A percentile compares a stretch with the other conserved stretches of the same genome.
phyloP scores from a whole-genome alignment of 2,797 vertebrate species.

The Enteromius treurensis region DNA sequence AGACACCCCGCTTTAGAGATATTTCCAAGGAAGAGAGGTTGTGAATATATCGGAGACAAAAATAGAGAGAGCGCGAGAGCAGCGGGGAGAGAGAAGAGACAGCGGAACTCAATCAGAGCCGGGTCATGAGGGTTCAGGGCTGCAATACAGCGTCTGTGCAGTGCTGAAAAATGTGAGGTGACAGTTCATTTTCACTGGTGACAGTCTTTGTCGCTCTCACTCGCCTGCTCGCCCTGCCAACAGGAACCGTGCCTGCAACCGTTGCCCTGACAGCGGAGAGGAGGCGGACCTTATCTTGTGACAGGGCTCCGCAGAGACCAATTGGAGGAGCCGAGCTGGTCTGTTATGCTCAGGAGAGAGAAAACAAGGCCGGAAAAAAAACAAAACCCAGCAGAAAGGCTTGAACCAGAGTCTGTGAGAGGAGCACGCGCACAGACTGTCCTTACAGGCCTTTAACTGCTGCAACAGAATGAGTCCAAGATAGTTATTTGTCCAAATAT shows the following conservation, averaged over 20 bases:
- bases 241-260: constrained; percentile 59
- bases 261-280: constrained; percentile 63
- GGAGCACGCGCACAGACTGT: neutral
- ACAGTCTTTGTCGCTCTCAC: constrained; percentile 88
- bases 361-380: constrained; percentile 18
- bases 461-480: neutral
- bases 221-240: constrained; percentile 75
- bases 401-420: constrained; percentile 43
- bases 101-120: constrained; percentile 88
- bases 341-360: constrained; percentile 47
- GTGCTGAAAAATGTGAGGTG: constrained; percentile 73
- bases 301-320: constrained; percentile 58
- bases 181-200: constrained; percentile 89
- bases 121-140: constrained; percentile 85
- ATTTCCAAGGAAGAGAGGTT: constrained; percentile 44
- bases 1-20: constrained; percentile 6
- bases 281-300: constrained; percentile 62
- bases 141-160: constrained; percentile 75
- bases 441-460: neutral
- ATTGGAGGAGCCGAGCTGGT: constrained; percentile 53
- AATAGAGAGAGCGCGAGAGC: constrained; percentile 17
- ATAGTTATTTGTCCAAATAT: neutral
- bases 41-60: constrained; percentile 12
- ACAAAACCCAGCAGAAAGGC: constrained; percentile 27
- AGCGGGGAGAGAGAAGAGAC: constrained; percentile 72